phyloP scores from a whole-genome alignment of 2,113 vertebrate species.

The Lamprotornis superbus region DNA sequence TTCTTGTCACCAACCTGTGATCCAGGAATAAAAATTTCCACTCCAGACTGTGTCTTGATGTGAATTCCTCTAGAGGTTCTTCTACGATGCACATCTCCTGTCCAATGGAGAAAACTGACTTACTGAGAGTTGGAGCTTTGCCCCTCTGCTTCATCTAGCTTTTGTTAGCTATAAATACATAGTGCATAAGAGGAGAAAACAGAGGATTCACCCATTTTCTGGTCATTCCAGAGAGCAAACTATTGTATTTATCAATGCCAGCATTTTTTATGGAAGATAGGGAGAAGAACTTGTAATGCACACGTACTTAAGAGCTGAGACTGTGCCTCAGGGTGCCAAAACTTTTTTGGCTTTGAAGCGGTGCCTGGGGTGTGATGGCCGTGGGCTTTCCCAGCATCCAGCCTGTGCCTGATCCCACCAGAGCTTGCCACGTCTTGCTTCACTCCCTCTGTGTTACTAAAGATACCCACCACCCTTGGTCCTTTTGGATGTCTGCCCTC shows the following conservation, averaged over 20 bases:
- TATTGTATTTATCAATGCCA: slow-evolving; percentile 17
- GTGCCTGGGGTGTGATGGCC: not conserved
- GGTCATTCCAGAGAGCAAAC: not conserved
- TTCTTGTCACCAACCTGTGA: slow-evolving; percentile 78
- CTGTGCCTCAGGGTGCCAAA: not conserved
- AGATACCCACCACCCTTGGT: not conserved
- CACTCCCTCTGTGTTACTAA: not conserved
- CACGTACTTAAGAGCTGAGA: not conserved
- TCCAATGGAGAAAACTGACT: slow-evolving; percentile 32
- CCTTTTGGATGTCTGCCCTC: not conserved
- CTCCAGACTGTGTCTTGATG: slow-evolving; percentile 83
- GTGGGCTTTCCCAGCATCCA: not conserved
- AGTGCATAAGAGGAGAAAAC: not conserved
- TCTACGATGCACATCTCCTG: slow-evolving; percentile 83
- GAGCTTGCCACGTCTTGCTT: not conserved
- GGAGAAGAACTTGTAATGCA: not conserved
- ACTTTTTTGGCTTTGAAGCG: not conserved
- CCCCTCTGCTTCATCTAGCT: not conserved
- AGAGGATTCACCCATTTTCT: not conserved
- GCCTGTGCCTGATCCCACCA: not conserved
- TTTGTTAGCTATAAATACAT: not conserved
- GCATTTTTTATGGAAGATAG: slow-evolving; percentile 17
- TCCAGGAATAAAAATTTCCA: slow-evolving; percentile 87
- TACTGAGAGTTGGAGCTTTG: not conserved
- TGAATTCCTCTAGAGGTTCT: slow-evolving; percentile 82